phyloP scores from a whole-genome alignment of 2,113 vertebrate species.

The Sebastes schlegelii region DNA sequence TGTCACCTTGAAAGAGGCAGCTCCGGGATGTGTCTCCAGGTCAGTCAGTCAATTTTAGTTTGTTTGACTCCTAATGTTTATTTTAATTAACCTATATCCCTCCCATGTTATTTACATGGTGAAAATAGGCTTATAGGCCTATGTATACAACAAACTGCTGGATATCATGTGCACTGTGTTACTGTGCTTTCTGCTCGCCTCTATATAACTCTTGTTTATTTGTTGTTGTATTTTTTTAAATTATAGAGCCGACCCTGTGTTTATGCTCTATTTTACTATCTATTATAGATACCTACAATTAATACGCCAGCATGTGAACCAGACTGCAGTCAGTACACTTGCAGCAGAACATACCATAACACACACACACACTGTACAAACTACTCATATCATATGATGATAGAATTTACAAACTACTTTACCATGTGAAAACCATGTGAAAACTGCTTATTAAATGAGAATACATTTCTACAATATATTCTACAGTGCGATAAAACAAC shows the following conservation, averaged over 20 bases:
- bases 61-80: not conserved
- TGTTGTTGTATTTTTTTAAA: not conserved
- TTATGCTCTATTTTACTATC: not conserved
- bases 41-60: not conserved
- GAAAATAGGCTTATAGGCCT: not conserved
- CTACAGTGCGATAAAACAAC: not conserved
- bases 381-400: not conserved
- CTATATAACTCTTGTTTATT: not conserved
- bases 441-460: rapidly evolving
- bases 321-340: slow-evolving; percentile 75
- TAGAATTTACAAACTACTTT: not conserved
- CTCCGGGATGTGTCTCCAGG: not conserved
- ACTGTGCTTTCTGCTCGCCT: not conserved
- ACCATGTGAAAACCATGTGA: rapidly evolving
- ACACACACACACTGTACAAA: not conserved
- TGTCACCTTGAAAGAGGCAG: slow-evolving; percentile 65
- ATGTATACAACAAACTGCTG: not conserved
- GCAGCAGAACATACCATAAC: slow-evolving; percentile 79
- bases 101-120: not conserved
- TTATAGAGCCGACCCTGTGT: not conserved
- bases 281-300: slow-evolving; percentile 38
- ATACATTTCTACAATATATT: rapidly evolving
- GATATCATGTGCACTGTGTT: not conserved
- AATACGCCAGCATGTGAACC: slow-evolving; percentile 49
- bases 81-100: not conserved